Evolutionary conservation across 2,888 invertebrate species (phyloP), one percentile per base, ranked within the genome.

Genomic region (Pyrochroa serraticornis): DNA sequence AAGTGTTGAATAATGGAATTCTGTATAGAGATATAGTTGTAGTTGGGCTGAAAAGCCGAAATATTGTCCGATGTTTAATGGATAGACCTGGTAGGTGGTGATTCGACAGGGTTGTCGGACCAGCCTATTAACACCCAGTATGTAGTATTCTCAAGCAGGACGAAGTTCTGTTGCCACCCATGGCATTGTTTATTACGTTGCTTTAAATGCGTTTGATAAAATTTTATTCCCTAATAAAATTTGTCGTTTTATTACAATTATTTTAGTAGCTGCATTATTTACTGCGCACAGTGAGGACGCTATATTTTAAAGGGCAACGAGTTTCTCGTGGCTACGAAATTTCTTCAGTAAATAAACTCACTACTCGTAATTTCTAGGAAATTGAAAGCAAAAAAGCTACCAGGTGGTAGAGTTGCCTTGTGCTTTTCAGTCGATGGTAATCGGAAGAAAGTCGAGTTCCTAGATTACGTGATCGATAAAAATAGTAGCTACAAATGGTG

Each of bases 141-240:
- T 66, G 62, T 53, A 58, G 63, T 64, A 60, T 64, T 45, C 43
- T 54, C 56, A 60, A 60, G 57, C 55, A 46, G 56, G 49, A 46
- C 44, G 39, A 58, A 57, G 61, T 60, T 67, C 63, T 64, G 67
- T 64, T 65, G 64, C 72, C 72, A 69, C 72, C 71, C 68, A 65
- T 67, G 69, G 72, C 72, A 73, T 70, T 69, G 68, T 72, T 74
- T 72, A 70, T 71, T 65, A 68, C 69, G 67, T 55, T 62, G 68
- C 67, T 64, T 68, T 60, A 70, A 71, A 68, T 62, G 65, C 54
- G 64, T 58, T 64, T 67, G 70, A 72, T 73, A 72, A 71, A 68
- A 70, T 72, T 73, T 73, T 71, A 73, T 72, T 71, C 62, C 58
- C 44, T 62, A 68, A 72, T 72, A 73, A 73, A 73, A 71, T 71